These are phyloP conservation scores for Minunthozetes semirufus DNA, from an alignment of 2,888 invertebrate genomes.

Conservation along the genomic window DNA sequence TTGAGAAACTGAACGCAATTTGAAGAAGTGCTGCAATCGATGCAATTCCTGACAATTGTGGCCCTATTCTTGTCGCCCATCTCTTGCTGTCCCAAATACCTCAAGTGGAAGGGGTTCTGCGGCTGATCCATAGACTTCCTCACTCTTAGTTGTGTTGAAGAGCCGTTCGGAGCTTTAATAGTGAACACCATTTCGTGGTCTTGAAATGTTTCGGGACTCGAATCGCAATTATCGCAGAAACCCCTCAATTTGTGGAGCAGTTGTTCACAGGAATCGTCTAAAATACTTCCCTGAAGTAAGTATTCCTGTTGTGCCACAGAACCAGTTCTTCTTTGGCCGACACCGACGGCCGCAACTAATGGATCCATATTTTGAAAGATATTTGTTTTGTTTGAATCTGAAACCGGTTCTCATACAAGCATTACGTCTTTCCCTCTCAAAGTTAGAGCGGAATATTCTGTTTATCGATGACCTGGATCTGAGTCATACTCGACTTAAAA, in stretches of 20 bases:
- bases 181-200: slow-evolving; percentile 75
- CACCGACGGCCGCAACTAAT: not conserved
- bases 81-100: slow-evolving; percentile 87
- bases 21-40: slow-evolving; percentile 55
- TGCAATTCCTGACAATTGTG: slow-evolving; percentile 80
- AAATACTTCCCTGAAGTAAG: slow-evolving; percentile 80
- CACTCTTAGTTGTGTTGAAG: slow-evolving; percentile 60
- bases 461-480: too few relatives aligned
- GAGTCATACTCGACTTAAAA: too few relatives aligned
- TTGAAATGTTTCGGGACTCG: slow-evolving; percentile 80
- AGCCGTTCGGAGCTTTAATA: slow-evolving; percentile 54
- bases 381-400: not conserved
- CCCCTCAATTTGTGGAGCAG: slow-evolving; percentile 79
- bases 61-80: slow-evolving; percentile 76
- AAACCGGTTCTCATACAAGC: not conserved
- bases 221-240: slow-evolving; percentile 65
- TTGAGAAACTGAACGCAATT: slow-evolving; percentile 36
- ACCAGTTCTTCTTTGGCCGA: not conserved
- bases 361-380: not conserved
- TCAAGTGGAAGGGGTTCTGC: slow-evolving; percentile 78
- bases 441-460: too few relatives aligned
- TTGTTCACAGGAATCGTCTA: slow-evolving; percentile 84
- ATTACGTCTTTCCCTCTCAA: not conserved
- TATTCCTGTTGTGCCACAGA: slow-evolving; percentile 63
- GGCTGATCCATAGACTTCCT: slow-evolving; percentile 73